Evolutionary conservation across 2,888 invertebrate species (phyloP).

Genomic region (Eilema griseolum): DNA sequence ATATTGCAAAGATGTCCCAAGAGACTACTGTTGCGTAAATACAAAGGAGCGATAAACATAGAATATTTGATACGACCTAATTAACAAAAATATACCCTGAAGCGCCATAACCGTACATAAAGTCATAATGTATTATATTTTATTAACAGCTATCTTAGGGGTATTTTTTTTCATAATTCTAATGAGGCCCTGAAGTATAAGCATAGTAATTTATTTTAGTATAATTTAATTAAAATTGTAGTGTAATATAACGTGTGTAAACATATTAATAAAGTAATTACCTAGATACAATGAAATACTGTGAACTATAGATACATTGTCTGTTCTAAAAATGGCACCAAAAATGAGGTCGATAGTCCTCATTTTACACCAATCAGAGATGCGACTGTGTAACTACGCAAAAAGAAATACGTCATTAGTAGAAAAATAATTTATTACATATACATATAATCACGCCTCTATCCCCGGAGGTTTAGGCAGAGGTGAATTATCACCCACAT

Average conservation of each 20-base stretch:
- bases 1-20: slow-evolving; percentile 13
- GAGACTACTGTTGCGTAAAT: slow-evolving; percentile 17
- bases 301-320: too few species aligned
- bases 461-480: too few species aligned
- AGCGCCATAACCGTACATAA: slow-evolving; percentile 14
- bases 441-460: too few species aligned
- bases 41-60: slow-evolving; percentile 17
- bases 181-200: not conserved
- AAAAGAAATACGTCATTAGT: too few species aligned
- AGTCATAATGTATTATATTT: slow-evolving; percentile 17
- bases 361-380: too few species aligned
- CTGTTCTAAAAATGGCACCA: too few species aligned
- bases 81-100: slow-evolving; percentile 23
- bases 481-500: too few species aligned
- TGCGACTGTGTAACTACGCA: too few species aligned
- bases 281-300: not conserved
- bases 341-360: too few species aligned
- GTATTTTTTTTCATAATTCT: not conserved
- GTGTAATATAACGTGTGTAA: not conserved
- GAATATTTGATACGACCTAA: slow-evolving; percentile 24
- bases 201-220: not conserved
- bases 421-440: too few species aligned
- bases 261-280: not conserved
- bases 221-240: not conserved
- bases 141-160: slow-evolving; percentile 7